These are phyloP conservation scores for Salvelinus alpinus DNA, from an alignment of 2,113 vertebrate species.

Conservation along the genomic window DNA sequence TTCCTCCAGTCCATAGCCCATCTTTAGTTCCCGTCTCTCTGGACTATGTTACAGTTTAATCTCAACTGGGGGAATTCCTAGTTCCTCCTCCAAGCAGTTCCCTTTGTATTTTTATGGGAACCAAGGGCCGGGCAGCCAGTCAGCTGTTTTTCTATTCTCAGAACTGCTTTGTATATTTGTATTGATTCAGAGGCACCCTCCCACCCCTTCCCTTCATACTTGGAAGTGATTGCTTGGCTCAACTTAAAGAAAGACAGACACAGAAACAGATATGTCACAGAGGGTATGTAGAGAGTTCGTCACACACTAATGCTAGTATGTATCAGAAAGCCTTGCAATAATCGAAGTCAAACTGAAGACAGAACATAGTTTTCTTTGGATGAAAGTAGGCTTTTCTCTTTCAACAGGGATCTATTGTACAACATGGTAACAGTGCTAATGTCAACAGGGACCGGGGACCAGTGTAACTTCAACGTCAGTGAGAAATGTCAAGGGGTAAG, in stretches of 20 bases:
- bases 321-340: not conserved
- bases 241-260: constrained; percentile 50
- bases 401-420: too few species aligned
- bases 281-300: not conserved
- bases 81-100: not conserved
- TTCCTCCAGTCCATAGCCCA: not conserved
- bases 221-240: constrained; percentile 64
- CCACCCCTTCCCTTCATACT: constrained; percentile 79
- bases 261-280: not conserved
- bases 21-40: not conserved
- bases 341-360: too few species aligned
- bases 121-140: constrained; percentile 18
- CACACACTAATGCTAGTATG: not conserved
- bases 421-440: too few species aligned
- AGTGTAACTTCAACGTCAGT: not conserved
- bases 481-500: too few species aligned
- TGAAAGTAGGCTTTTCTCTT: too few species aligned
- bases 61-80: constrained; percentile 28
- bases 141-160: constrained; percentile 29
- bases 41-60: not conserved
- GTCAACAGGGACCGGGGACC: not conserved
- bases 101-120: constrained; percentile 26
- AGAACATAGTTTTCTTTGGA: too few species aligned
- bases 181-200: constrained; percentile 51
- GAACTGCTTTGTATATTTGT: constrained; percentile 21